These are phyloP conservation scores for Coranthus polyacanthus DNA, from an alignment of 2,797 vertebrate genomes.

Conservation along the genomic window DNA sequence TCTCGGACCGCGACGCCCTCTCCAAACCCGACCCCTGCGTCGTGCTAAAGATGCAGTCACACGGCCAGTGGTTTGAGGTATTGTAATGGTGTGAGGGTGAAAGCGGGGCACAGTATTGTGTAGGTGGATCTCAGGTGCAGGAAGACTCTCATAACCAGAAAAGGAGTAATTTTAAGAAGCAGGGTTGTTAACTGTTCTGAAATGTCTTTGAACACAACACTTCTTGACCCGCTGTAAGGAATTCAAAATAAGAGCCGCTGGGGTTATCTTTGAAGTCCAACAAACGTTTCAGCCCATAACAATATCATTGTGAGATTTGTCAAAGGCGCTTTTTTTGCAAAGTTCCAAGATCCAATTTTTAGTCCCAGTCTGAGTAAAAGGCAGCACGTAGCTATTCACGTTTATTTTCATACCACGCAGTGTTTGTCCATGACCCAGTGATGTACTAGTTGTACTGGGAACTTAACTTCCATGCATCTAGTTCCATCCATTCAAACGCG, in stretches of 20 bases:
- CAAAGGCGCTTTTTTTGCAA: not conserved
- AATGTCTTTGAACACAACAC: constrained; percentile 11
- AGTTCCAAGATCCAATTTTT: not conserved
- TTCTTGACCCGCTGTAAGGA: constrained; percentile 7
- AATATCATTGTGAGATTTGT: not conserved
- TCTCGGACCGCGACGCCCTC: constrained; percentile 97
- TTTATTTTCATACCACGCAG: not conserved
- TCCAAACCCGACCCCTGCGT: constrained; percentile 98
- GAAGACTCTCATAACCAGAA: constrained; percentile 9
- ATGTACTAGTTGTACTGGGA: constrained; percentile 3
- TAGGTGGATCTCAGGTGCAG: not conserved
- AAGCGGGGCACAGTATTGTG: not conserved
- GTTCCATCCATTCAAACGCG: constrained; percentile 11
- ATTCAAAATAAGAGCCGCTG: constrained; percentile 2
- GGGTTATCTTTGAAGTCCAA: not conserved
- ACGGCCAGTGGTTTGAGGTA: constrained; percentile 99
- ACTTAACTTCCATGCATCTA: not conserved
- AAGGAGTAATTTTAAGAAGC: constrained; percentile 13
- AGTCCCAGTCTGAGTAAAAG: not conserved
- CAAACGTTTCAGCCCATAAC: not conserved
- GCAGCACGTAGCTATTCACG: not conserved
- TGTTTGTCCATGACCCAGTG: constrained; percentile 16
- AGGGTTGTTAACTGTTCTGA: constrained; percentile 13
- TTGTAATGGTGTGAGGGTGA: not conserved
- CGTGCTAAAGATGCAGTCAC: constrained; percentile 98